These are phyloP conservation scores for Lordiphosa collinella DNA, from an alignment of 1,140 invertebrate species.

Conservation along the genomic window DNA sequence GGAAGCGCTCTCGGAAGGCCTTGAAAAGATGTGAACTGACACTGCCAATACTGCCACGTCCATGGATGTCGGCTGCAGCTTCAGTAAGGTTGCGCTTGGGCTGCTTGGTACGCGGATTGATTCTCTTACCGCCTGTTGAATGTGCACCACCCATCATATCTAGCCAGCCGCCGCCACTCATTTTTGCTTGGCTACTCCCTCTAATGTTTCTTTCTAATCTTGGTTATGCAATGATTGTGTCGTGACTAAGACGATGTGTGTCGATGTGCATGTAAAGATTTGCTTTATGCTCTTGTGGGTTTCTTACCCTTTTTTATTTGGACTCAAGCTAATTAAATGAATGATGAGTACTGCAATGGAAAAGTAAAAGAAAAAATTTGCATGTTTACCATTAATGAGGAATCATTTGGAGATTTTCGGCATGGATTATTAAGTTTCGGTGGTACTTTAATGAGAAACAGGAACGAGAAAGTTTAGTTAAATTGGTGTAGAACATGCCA, in stretches of 20 bases:
- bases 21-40: conserved; percentile 52
- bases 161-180: conserved; percentile 56
- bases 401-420: conserved; percentile 32
- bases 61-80: conserved; percentile 39
- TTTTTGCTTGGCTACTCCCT: conserved; percentile 36
- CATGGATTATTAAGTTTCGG: conserved; percentile 58
- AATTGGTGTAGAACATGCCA: not conserved
- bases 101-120: not conserved
- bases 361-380: conserved; percentile 53
- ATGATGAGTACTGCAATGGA: conserved; percentile 21
- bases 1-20: conserved; percentile 53
- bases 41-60: conserved; percentile 42
- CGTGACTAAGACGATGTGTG: conserved; percentile 17
- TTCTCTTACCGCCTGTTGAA: conserved; percentile 17
- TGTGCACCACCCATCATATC: conserved; percentile 45
- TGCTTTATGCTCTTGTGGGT: conserved; percentile 55
- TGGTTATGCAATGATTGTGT: conserved; percentile 57
- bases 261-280: conserved; percentile 45
- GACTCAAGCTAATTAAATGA: conserved; percentile 55
- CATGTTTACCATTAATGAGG: conserved; percentile 66
- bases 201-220: conserved; percentile 29
- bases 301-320: conserved; percentile 43
- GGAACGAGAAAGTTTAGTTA: not conserved
- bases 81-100: conserved; percentile 26
- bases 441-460: conserved; percentile 1